phyloP scores from a whole-genome alignment of 1,140 invertebrate genomes.

The Solen grandis region DNA sequence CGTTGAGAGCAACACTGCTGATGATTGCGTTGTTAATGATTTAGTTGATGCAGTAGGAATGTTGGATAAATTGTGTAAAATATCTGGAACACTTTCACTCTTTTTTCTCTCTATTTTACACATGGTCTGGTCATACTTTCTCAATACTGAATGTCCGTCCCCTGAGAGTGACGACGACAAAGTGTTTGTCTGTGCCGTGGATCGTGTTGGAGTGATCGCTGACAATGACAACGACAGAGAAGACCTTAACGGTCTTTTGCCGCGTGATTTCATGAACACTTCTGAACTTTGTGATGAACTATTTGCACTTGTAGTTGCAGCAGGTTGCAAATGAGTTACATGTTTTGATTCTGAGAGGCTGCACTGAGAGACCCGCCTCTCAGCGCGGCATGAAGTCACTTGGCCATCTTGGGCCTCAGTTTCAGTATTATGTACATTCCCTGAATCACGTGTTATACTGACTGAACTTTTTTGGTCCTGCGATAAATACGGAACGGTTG shows the following conservation, averaged over 20 bases:
- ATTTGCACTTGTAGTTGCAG: slow-evolving; percentile 36
- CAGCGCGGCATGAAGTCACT: too few species aligned
- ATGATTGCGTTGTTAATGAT: slow-evolving; percentile 16
- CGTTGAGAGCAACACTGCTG: neutral
- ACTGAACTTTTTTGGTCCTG: neutral
- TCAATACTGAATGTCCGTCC: neutral
- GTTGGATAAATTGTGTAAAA: neutral
- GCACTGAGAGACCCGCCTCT: too few species aligned
- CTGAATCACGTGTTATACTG: neutral
- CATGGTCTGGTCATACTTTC: slow-evolving; percentile 17
- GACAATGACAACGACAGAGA: slow-evolving; percentile 40
- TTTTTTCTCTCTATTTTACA: slow-evolving; percentile 47
- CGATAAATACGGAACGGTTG: neutral
- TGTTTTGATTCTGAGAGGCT: slow-evolving; percentile 38
- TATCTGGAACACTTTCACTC: neutral
- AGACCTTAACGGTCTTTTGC: slow-evolving; percentile 44
- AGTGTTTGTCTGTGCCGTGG: neutral
- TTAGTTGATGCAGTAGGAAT: slow-evolving; percentile 19
- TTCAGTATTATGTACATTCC: too few species aligned
- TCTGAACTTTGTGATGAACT: slow-evolving; percentile 23
- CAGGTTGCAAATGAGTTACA: slow-evolving; percentile 20
- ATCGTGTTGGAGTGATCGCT: neutral
- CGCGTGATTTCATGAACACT: slow-evolving; percentile 37
- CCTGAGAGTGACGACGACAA: neutral
- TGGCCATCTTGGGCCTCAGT: too few species aligned